Evolutionary conservation across 2,888 invertebrate genomes (phyloP).

Genomic region (Polyommatus iphigenia): DNA sequence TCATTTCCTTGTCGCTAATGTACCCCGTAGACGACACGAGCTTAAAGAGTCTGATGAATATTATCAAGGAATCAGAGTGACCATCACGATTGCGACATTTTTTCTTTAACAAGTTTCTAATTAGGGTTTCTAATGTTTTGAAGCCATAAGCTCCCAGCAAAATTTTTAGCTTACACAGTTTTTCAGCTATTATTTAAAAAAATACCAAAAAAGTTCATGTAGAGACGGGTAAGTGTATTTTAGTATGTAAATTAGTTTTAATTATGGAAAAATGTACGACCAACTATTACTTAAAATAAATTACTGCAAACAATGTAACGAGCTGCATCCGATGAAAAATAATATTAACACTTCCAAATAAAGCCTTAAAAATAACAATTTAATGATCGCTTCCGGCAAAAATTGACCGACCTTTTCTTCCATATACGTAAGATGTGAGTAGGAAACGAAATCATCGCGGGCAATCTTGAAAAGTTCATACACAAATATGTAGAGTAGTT

Average conservation of each 20-base stretch:
- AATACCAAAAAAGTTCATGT: too few relatives aligned
- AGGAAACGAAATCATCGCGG: constrained; percentile 14
- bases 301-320: background rate
- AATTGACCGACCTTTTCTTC: background rate
- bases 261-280: too few relatives aligned
- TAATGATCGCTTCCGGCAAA: background rate
- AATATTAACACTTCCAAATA: background rate
- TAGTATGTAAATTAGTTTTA: too few relatives aligned
- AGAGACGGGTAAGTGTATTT: too few relatives aligned
- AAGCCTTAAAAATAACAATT: background rate
- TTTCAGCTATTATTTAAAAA: too few relatives aligned
- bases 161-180: too few relatives aligned
- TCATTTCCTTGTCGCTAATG: constrained; percentile 23
- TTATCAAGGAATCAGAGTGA: background rate
- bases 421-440: background rate
- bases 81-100: background rate
- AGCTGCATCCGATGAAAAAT: background rate
- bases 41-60: background rate
- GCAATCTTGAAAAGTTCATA: constrained; percentile 11
- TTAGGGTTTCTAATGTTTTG: too few relatives aligned
- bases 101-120: background rate
- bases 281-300: too few relatives aligned
- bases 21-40: background rate
- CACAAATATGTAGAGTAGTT: background rate
- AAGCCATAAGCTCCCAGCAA: too few relatives aligned